Percentiles rank a stretch among this genome's conserved stretches.
Conservation (phyloP, 2,888 invertebrate genomes). For the Piscicola geometra region DNA sequence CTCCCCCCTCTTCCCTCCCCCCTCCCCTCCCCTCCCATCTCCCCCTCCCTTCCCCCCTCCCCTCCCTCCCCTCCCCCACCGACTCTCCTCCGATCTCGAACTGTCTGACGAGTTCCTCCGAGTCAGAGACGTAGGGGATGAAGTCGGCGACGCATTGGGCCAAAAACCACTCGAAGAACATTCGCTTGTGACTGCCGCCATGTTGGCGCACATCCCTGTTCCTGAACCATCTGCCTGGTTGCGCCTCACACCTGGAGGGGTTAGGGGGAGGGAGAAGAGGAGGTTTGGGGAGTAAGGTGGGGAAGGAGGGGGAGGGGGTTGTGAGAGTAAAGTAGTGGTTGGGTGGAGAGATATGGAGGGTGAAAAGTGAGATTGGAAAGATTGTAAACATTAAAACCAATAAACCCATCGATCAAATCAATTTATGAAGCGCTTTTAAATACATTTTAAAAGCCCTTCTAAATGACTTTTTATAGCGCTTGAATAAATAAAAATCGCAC, state of each 20-base stretch:
- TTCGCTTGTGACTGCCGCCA: constrained; percentile 11
- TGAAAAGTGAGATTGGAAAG: background rate
- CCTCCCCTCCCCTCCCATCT: too few species aligned
- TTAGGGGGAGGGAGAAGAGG: background rate
- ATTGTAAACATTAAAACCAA: too few species aligned
- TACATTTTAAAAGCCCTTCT: too few species aligned
- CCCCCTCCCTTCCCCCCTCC: too few species aligned
- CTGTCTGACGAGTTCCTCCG: background rate
- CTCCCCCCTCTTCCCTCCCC: too few species aligned
- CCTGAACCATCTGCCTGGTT: background rate
- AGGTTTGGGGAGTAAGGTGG: background rate
- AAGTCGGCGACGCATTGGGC: background rate
- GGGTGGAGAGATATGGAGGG: background rate
- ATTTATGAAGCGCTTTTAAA: too few species aligned
- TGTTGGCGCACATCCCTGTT: background rate
- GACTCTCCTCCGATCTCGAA: constrained; percentile 13
- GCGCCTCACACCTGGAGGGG: background rate
- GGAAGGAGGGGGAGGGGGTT: background rate
- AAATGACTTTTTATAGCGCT: too few species aligned
- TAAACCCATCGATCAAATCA: too few species aligned
- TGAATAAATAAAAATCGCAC: too few species aligned
- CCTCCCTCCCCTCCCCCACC: background rate
- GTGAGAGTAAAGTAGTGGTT: background rate
- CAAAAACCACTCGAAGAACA: constrained; percentile 20
- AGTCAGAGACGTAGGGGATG: background rate